phyloP scores from a whole-genome alignment of 2,888 invertebrate genomes.

The Aporophyla nigra region DNA sequence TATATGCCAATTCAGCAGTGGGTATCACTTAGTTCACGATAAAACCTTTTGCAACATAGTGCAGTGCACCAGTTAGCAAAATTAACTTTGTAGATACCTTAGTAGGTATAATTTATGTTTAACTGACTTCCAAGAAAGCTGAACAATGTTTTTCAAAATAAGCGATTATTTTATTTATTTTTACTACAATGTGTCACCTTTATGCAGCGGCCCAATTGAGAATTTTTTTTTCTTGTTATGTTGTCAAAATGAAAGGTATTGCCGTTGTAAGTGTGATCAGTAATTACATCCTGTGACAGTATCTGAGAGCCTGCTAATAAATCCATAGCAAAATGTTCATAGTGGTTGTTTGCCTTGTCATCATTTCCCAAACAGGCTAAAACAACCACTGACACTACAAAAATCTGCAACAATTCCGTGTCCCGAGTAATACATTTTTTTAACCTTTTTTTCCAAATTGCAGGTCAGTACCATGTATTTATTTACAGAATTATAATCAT shows the following conservation, averaged over 20 bases:
- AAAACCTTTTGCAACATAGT: background rate
- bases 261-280: background rate
- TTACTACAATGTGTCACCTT: background rate
- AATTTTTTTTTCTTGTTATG: background rate
- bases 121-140: background rate
- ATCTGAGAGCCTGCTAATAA: background rate
- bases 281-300: background rate
- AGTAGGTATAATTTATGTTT: background rate
- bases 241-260: background rate
- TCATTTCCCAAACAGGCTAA: background rate
- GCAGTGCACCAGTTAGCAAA: background rate
- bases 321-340: slow-evolving; percentile 22
- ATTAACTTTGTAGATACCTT: background rate
- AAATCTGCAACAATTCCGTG: background rate
- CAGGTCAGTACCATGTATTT: too few relatives aligned
- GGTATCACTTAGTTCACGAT: background rate
- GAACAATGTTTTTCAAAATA: background rate
- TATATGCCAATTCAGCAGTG: background rate
- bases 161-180: background rate
- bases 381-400: slow-evolving; percentile 3
- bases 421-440: too few relatives aligned
- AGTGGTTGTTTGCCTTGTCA: background rate
- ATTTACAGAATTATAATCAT: too few relatives aligned
- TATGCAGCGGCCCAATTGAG: background rate
- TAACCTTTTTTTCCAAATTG: too few relatives aligned